A percentile compares a stretch with the other conserved stretches of the same genome.
These are phyloP conservation scores for Agapostemon virescens DNA, from an alignment of 2,888 invertebrate species.

Conservation along the genomic window DNA sequence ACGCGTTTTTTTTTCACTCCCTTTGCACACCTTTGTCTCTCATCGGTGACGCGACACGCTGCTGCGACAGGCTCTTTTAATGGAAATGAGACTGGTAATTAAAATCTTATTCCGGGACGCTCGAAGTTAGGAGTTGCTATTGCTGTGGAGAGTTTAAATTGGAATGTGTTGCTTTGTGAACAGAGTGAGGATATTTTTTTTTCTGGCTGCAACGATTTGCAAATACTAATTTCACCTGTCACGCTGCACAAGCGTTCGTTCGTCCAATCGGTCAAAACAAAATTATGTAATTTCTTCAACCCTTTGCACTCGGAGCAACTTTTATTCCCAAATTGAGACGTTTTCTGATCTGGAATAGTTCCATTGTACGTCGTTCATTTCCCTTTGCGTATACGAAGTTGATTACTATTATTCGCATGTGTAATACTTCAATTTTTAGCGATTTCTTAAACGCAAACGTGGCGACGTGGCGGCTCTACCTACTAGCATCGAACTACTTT, in stretches of 20 bases:
- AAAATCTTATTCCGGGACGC: constrained; percentile 19
- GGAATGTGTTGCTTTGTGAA: constrained; percentile 1
- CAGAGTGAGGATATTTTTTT: background rate
- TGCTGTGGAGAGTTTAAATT: background rate
- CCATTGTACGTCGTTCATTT: too few relatives aligned
- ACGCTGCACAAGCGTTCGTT: background rate
- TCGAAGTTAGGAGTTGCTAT: background rate
- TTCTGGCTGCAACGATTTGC: background rate
- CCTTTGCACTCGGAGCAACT: too few relatives aligned
- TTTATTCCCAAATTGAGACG: too few relatives aligned
- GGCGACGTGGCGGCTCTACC: too few relatives aligned
- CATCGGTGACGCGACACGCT: constrained; percentile 6
- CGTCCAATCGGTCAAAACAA: background rate
- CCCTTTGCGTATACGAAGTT: too few relatives aligned
- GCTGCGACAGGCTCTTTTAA: constrained; percentile 17
- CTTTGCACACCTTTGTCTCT: constrained; percentile 10
- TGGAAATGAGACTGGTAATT: constrained; percentile 36
- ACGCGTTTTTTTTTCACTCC: background rate
- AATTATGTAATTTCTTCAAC: too few relatives aligned
- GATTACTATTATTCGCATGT: too few relatives aligned
- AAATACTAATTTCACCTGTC: background rate
- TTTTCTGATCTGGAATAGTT: too few relatives aligned
- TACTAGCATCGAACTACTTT: too few relatives aligned
- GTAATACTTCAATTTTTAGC: too few relatives aligned
- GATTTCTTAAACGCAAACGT: too few relatives aligned